Percentiles rank a stretch among this genome's conserved stretches.
Conservation (phyloP, 1,140 invertebrate genomes). For the Chironomus striatipennis region DNA sequence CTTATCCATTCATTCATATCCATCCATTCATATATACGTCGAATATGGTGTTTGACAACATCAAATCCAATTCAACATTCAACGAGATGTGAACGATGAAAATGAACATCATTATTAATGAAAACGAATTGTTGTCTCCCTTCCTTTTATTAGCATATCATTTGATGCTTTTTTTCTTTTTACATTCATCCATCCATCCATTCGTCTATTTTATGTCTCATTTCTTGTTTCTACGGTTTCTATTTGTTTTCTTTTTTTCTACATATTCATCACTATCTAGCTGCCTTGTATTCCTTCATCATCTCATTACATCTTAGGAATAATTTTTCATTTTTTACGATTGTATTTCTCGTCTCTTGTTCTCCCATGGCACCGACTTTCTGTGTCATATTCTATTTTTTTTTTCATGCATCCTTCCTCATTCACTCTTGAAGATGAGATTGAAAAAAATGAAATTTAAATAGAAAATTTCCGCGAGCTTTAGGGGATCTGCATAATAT, state of each 20-base stretch:
- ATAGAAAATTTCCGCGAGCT: too few relatives aligned
- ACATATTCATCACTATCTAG: too few relatives aligned
- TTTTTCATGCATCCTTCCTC: too few relatives aligned
- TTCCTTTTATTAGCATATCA: not conserved
- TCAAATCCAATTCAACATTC: conserved; percentile 13
- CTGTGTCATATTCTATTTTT: not conserved
- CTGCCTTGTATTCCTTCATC: too few relatives aligned
- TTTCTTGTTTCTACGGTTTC: too few relatives aligned
- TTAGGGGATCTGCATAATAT: too few relatives aligned
- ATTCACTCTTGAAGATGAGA: too few relatives aligned
- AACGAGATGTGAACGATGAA: not conserved
- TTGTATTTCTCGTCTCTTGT: not conserved
- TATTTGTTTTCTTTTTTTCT: too few relatives aligned
- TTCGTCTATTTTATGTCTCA: not conserved
- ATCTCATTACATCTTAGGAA: not conserved
- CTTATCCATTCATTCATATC: too few relatives aligned
- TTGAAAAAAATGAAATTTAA: too few relatives aligned
- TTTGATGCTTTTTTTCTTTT: not conserved
- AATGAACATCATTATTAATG: conserved; percentile 14
- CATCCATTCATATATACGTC: not conserved
- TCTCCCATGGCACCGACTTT: conserved; percentile 1
- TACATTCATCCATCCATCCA: not conserved
- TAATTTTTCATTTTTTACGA: conserved; percentile 11
- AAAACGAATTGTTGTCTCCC: conserved; percentile 8
- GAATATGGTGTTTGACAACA: conserved; percentile 1